phyloP scores from a whole-genome alignment of 2,888 invertebrate genomes.

The Ctena decussata region DNA sequence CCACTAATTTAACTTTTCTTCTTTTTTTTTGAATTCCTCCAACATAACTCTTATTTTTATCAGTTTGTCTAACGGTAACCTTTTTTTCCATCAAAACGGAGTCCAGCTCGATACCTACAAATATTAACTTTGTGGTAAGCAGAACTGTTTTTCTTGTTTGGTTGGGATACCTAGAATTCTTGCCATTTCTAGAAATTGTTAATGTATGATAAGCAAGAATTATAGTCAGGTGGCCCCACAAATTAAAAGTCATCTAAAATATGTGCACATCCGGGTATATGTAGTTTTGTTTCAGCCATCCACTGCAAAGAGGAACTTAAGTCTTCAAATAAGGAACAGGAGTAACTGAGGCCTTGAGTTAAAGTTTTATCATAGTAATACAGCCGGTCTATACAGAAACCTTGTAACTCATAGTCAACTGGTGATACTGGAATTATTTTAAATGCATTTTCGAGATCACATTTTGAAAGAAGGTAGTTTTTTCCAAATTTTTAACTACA shows the following conservation, averaged over 20 bases:
- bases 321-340: no score
- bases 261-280: conserved; percentile 16
- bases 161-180: conserved; percentile 37
- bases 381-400: conserved; percentile 17
- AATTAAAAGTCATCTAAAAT: no score
- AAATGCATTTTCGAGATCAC: conserved; percentile 22
- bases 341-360: conserved; percentile 29
- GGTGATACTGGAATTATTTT: conserved; percentile 16
- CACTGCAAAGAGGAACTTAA: no score
- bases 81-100: no score
- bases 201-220: no score
- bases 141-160: conserved; percentile 32
- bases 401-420: conserved; percentile 5
- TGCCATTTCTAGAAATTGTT: conserved; percentile 23
- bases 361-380: conserved; percentile 28
- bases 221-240: no score
- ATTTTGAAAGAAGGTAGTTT: no score
- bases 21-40: not conserved
- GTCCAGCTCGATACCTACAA: conserved; percentile 37
- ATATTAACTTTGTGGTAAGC: conserved; percentile 26
- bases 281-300: no score
- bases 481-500: not conserved
- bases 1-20: no score
- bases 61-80: conserved; percentile 47
- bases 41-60: conserved; percentile 20